Conservation (phyloP, 2,797 vertebrate species). For the Pantherophis alleghaniensis region DNA sequence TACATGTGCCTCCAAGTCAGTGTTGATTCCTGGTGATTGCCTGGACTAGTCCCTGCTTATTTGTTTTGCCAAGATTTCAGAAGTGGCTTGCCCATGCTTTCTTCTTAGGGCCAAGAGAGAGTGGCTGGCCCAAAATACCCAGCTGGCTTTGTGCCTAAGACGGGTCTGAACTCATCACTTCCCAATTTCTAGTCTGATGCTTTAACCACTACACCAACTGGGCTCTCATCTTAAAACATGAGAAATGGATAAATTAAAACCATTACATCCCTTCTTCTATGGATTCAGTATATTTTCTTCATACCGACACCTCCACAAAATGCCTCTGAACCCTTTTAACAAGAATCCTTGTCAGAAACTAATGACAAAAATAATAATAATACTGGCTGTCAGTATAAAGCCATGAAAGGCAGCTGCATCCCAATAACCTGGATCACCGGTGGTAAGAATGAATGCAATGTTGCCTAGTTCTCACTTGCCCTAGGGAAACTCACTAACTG, state of each 20-base stretch:
- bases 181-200: background rate
- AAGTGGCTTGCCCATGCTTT: background rate
- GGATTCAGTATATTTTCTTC: background rate
- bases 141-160: background rate
- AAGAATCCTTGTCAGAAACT: background rate
- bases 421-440: background rate
- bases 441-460: background rate
- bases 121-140: background rate
- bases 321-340: background rate
- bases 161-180: background rate
- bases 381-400: background rate
- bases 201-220: background rate
- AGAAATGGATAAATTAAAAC: background rate
- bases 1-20: background rate
- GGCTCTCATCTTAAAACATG: background rate
- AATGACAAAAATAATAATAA: background rate
- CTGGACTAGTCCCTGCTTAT: background rate
- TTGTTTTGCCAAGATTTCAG: background rate
- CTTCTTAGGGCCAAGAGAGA: background rate
- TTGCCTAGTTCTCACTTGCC: background rate
- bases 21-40: background rate
- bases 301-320: background rate
- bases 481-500: background rate
- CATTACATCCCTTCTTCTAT: background rate
- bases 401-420: background rate